A percentile compares a stretch with the other conserved stretches of the same genome.
These are phyloP conservation scores for Drosophila ercepeae DNA, from an alignment of 1,140 invertebrate genomes.

Conservation along the genomic window DNA sequence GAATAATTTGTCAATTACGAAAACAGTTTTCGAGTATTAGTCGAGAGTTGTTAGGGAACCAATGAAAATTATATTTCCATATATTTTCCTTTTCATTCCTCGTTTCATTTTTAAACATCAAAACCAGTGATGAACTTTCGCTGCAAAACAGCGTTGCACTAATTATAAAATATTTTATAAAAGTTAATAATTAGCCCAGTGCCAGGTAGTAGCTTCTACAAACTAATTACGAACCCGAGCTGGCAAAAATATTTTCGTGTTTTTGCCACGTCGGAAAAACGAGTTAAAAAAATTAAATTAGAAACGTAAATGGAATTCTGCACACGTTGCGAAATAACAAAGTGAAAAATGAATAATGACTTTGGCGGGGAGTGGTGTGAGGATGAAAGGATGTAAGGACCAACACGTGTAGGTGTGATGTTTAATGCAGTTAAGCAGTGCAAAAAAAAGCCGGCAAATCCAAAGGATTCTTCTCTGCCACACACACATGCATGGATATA, in stretches of 20 bases:
- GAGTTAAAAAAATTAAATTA: constrained; percentile 61
- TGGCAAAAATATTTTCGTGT: constrained; percentile 74
- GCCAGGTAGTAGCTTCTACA: constrained; percentile 10
- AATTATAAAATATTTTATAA: constrained; percentile 8
- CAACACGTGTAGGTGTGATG: constrained; percentile 34
- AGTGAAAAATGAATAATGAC: constrained; percentile 69
- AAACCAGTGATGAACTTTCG: constrained; percentile 4
- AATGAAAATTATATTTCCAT: background rate
- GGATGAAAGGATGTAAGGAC: background rate
- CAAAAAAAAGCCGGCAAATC: constrained; percentile 29
- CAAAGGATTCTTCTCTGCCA: constrained; percentile 18
- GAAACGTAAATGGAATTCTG: constrained; percentile 75
- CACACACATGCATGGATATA: constrained; percentile 10
- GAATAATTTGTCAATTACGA: background rate
- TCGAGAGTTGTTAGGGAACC: background rate
- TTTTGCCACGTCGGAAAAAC: constrained; percentile 40
- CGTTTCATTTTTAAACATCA: background rate
- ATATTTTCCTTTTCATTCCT: background rate
- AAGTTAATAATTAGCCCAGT: constrained; percentile 13
- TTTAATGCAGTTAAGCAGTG: constrained; percentile 55
- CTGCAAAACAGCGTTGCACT: background rate
- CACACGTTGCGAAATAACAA: constrained; percentile 65
- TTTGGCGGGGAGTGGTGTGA: constrained; percentile 1
- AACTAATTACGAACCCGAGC: constrained; percentile 76
- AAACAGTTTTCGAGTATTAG: constrained; percentile 1